Evolutionary conservation across 92 coral and sea anemone species (phyloP).

Genomic region (Epizoanthus rinbou): DNA sequence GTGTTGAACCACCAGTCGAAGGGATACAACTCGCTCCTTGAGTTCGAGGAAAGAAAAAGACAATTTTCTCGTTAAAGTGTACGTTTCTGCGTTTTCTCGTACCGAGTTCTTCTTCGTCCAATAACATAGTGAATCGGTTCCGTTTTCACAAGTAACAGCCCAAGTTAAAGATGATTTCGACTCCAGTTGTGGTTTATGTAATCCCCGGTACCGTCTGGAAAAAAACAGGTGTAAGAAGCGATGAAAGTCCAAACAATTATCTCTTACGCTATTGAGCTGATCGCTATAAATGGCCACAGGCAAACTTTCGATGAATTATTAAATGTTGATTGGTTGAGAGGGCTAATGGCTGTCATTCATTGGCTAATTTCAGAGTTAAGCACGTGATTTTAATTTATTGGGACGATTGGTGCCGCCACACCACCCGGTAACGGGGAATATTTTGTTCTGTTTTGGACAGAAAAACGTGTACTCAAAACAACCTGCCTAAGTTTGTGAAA

Average conservation of each 20-base stretch:
- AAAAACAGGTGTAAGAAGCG: conserved; percentile 27
- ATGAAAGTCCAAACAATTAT: conserved; percentile 31
- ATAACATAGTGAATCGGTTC: conserved; percentile 52
- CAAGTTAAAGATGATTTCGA: not conserved
- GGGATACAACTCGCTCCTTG: conserved; percentile 98
- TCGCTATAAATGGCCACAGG: conserved; percentile 45
- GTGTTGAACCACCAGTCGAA: conserved; percentile 94
- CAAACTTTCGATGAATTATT: conserved; percentile 48
- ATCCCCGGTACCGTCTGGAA: conserved; percentile 28
- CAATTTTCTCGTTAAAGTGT: conserved; percentile 80
- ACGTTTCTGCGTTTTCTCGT: conserved; percentile 72
- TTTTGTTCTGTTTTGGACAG: no score
- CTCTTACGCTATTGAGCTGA: conserved; percentile 38
- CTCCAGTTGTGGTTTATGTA: conserved; percentile 37
- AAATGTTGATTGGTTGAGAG: conserved; percentile 56
- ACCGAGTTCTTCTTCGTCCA: conserved; percentile 70
- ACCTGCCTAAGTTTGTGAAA: no score
- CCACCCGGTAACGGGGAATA: no score
- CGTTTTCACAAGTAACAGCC: conserved; percentile 6
- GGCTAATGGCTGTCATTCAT: not conserved
- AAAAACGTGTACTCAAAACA: no score
- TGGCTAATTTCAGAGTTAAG: conserved; percentile 10
- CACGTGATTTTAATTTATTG: conserved; percentile 26
- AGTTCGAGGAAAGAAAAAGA: conserved; percentile 95
- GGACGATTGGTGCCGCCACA: no score